Conservation (phyloP, 2,888 invertebrate species). For the Griposia aprilina region DNA sequence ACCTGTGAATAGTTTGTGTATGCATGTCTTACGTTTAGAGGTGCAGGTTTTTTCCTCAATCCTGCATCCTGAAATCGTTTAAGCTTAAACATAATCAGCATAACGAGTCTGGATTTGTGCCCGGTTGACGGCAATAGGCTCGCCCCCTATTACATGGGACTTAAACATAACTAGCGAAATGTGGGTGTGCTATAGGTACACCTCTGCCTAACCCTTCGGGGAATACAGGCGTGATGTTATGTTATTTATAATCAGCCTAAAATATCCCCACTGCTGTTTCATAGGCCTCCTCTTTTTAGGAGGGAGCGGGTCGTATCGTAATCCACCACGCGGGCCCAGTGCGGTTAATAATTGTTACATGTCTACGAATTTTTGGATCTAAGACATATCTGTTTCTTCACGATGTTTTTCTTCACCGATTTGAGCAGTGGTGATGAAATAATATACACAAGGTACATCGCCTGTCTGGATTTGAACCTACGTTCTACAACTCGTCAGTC, state of each 20-base stretch:
- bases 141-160: too few relatives aligned
- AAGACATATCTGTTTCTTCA: neutral
- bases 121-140: too few relatives aligned
- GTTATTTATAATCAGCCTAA: too few relatives aligned
- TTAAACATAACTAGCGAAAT: too few relatives aligned
- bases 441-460: neutral
- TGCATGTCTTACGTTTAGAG: neutral
- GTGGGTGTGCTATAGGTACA: too few relatives aligned
- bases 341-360: neutral
- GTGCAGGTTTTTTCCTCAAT: neutral
- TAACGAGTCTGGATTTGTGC: too few relatives aligned
- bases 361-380: neutral
- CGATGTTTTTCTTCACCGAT: neutral
- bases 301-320: neutral
- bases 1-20: slow-evolving; percentile 18
- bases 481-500: neutral
- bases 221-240: too few relatives aligned
- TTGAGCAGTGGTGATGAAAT: too few relatives aligned
- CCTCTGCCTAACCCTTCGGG: too few relatives aligned
- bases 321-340: neutral
- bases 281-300: neutral
- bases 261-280: neutral
- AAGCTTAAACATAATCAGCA: neutral
- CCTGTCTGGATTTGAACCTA: neutral
- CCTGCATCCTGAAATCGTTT: neutral